phyloP scores from a whole-genome alignment of 2,888 invertebrate genomes.

The Dicyrtomina minuta region DNA sequence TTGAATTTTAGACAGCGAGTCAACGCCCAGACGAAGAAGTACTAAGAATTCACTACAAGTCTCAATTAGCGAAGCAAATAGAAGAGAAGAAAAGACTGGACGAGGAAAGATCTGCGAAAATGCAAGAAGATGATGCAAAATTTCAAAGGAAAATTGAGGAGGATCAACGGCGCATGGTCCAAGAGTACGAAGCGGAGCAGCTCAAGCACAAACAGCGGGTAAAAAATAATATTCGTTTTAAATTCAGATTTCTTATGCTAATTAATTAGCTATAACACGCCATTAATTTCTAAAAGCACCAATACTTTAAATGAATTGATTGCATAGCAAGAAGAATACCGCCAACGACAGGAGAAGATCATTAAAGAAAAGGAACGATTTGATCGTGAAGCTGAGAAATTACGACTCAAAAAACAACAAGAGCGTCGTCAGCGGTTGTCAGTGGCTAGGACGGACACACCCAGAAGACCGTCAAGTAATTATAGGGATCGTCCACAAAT shows the following conservation, averaged over 20 bases:
- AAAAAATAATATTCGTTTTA: background rate
- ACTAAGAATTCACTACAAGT: conserved; percentile 17
- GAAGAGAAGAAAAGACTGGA: conserved; percentile 41
- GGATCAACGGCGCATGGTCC: conserved; percentile 42
- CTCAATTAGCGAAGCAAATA: conserved; percentile 40
- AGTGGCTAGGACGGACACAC: too few species aligned
- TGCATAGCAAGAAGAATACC: conserved; percentile 24
- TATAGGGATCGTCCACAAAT: too few species aligned
- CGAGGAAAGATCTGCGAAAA: conserved; percentile 32
- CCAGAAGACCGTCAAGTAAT: too few species aligned
- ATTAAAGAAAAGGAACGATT: conserved; percentile 26
- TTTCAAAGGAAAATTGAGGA: conserved; percentile 44
- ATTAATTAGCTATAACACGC: too few species aligned
- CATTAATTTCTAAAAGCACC: too few species aligned
- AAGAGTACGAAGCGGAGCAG: conserved; percentile 44
- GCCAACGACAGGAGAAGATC: conserved; percentile 23
- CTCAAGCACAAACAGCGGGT: conserved; percentile 39
- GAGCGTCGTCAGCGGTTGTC: conserved; percentile 15
- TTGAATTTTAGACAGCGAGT: conserved; percentile 21
- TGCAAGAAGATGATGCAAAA: conserved; percentile 40
- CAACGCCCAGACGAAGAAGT: conserved; percentile 23
- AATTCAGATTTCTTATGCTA: too few species aligned
- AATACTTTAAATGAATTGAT: background rate
- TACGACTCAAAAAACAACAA: background rate
- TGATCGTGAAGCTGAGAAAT: conserved; percentile 21